Evolutionary conservation across 2,888 invertebrate species (phyloP).

Genomic region (Chouioia cunea): DNA sequence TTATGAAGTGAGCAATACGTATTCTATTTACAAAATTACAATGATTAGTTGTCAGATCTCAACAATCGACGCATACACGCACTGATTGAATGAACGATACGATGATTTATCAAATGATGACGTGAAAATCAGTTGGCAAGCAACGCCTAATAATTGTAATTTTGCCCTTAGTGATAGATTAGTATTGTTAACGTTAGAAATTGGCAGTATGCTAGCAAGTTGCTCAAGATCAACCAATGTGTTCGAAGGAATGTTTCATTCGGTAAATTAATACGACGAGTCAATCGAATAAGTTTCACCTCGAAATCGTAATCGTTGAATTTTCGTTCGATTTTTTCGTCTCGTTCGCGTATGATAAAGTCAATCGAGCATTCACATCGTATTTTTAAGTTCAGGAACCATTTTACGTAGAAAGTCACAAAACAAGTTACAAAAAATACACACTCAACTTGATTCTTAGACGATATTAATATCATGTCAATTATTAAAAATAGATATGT

Average conservation of each 20-base stretch:
- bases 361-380: background rate
- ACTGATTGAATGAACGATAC: conserved; percentile 66
- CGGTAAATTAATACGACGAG: conserved; percentile 29
- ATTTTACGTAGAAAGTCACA: conserved; percentile 25
- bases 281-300: conserved; percentile 12
- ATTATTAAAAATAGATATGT: conserved; percentile 6
- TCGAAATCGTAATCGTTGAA: background rate
- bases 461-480: no score
- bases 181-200: conserved; percentile 39
- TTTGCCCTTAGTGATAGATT: conserved; percentile 6
- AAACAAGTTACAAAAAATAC: conserved; percentile 23
- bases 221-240: conserved; percentile 48
- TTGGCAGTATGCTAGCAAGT: conserved; percentile 46
- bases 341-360: no score
- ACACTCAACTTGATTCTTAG: background rate
- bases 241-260: conserved; percentile 51
- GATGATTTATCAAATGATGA: conserved; percentile 61
- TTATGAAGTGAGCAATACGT: conserved; percentile 45
- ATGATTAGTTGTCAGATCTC: conserved; percentile 39
- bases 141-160: conserved; percentile 34
- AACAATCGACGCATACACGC: conserved; percentile 65
- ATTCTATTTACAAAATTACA: conserved; percentile 45
- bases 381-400: conserved; percentile 28
- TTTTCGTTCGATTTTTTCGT: background rate
- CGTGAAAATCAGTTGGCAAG: conserved; percentile 63